Conservation (phyloP, 2,888 invertebrate species). For the Apodemia zela region DNA sequence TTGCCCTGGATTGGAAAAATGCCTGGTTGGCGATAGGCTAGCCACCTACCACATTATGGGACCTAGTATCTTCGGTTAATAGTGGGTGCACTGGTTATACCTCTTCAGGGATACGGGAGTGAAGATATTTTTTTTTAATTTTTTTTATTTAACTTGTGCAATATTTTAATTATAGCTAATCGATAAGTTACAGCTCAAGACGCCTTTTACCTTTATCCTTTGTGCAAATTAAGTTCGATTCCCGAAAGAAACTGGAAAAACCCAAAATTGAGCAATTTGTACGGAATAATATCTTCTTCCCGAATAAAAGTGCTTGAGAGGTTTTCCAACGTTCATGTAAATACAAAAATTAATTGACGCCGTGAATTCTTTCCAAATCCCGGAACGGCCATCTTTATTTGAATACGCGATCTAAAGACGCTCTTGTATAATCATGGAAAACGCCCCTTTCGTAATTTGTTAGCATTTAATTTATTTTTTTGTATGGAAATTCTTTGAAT, state of each 20-base stretch:
- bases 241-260: constrained; percentile 27
- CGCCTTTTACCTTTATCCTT: neutral
- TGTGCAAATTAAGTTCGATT: constrained; percentile 33
- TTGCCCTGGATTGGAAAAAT: no score
- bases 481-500: constrained; percentile 1
- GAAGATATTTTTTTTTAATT: no score
- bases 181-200: neutral
- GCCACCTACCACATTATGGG: no score
- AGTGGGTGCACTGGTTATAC: no score
- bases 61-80: no score
- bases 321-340: constrained; percentile 29
- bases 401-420: constrained; percentile 25
- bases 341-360: constrained; percentile 29
- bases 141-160: no score
- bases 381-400: constrained; percentile 26
- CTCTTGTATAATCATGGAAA: constrained; percentile 23
- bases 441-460: constrained; percentile 15
- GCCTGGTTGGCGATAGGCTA: no score
- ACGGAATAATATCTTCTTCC: constrained; percentile 34
- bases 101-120: no score
- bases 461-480: constrained; percentile 13
- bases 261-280: constrained; percentile 32
- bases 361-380: constrained; percentile 25
- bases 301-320: constrained; percentile 29
- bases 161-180: no score